Conservation (phyloP, 2,797 vertebrate genomes). For the Chaetophractus vellerosus region DNA sequence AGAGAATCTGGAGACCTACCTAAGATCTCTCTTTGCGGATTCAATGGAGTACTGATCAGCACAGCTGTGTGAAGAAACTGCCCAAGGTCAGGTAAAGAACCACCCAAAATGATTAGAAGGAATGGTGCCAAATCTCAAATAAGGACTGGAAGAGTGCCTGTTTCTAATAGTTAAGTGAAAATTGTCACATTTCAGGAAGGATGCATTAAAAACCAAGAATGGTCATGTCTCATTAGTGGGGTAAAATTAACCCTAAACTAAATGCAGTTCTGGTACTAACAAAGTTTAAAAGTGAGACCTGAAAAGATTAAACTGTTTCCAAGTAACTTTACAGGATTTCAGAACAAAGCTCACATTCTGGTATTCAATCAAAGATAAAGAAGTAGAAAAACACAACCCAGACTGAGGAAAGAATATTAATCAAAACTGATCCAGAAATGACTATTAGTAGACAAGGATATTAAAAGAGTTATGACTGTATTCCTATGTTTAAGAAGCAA, state of each 20-base stretch:
- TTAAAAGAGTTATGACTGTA: not conserved
- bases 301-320: not conserved
- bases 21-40: not conserved
- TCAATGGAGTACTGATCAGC: not conserved
- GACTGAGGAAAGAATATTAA: not conserved
- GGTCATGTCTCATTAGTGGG: not conserved
- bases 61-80: not conserved
- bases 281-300: not conserved
- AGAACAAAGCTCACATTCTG: constrained; percentile 3
- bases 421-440: not conserved
- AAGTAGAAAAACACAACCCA: not conserved
- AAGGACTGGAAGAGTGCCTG: not conserved
- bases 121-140: not conserved
- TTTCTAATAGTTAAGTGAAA: not conserved
- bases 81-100: not conserved
- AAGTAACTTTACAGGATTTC: not conserved
- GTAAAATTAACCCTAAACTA: not conserved
- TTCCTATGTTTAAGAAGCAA: not conserved
- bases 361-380: not conserved
- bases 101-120: not conserved
- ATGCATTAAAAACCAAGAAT: not conserved
- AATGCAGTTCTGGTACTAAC: not conserved
- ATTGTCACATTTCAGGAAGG: not conserved
- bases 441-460: not conserved
- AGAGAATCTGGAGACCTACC: not conserved